phyloP scores from a whole-genome alignment of 2,797 vertebrate genomes.

The Epinephelus coioides region DNA sequence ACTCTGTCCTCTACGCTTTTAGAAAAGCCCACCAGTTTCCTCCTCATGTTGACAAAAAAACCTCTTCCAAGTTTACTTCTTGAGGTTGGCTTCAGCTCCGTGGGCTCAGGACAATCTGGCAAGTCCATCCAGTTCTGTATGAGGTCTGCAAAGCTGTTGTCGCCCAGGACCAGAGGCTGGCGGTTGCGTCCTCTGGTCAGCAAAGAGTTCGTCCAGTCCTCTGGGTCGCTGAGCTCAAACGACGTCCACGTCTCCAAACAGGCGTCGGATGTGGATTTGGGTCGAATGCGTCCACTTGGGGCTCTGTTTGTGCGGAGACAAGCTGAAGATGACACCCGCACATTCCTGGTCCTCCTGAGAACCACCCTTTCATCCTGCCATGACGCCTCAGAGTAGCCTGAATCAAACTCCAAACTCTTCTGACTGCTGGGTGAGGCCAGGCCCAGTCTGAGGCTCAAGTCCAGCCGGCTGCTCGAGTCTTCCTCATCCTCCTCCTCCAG shows the following conservation, averaged over 20 bases:
- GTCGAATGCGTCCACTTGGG: slow-evolving; percentile 79
- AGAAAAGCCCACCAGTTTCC: slow-evolving; percentile 91
- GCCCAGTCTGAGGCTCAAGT: slow-evolving; percentile 77
- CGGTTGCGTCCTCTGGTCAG: slow-evolving; percentile 94
- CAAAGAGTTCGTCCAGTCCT: slow-evolving; percentile 94
- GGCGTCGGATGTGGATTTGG: slow-evolving; percentile 90
- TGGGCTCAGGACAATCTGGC: slow-evolving; percentile 88
- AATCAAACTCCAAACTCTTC: slow-evolving; percentile 94
- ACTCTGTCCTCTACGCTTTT: slow-evolving; percentile 83
- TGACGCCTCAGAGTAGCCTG: slow-evolving; percentile 94
- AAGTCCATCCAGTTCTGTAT: slow-evolving; percentile 98
- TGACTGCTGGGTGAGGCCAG: slow-evolving; percentile 88
- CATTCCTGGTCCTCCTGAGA: slow-evolving; percentile 85
- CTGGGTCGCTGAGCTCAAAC: slow-evolving; percentile 84
- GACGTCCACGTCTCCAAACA: slow-evolving; percentile 94
- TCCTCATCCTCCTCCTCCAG: slow-evolving; percentile 84
- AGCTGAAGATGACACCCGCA: slow-evolving; percentile 87
- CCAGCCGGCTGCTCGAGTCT: slow-evolving; percentile 71
- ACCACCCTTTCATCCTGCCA: slow-evolving; percentile 90
- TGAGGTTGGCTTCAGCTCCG: slow-evolving; percentile 64
- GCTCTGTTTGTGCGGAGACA: slow-evolving; percentile 81
- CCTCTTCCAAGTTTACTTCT: slow-evolving; percentile 86
- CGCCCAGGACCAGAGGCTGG: slow-evolving; percentile 93
- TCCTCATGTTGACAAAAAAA: slow-evolving; percentile 92
- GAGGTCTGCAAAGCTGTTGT: slow-evolving; percentile 96